phyloP scores from a whole-genome alignment of 2,888 invertebrate species.

The Spialia ferax region DNA sequence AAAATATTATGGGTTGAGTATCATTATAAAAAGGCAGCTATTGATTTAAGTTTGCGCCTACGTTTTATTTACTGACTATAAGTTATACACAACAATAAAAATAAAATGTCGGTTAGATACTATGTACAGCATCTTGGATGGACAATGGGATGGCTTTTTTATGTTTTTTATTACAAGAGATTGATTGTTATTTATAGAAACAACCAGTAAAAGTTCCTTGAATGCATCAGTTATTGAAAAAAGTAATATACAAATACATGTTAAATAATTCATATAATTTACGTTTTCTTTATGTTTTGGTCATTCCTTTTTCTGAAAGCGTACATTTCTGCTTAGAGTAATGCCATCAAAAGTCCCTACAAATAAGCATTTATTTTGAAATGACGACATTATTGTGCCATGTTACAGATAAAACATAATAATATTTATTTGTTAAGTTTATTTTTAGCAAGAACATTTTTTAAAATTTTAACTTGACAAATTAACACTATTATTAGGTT shows the following conservation, averaged over 20 bases:
- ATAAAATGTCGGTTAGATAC: too few relatives aligned
- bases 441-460: constrained; percentile 14
- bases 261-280: too few relatives aligned
- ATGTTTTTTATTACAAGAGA: too few relatives aligned
- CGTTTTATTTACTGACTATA: too few relatives aligned
- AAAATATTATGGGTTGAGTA: not conserved
- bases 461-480: constrained; percentile 10
- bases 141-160: too few relatives aligned
- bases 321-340: not conserved
- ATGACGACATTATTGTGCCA: constrained; percentile 33
- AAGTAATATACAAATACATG: too few relatives aligned
- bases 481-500: constrained; percentile 19
- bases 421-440: not conserved
- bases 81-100: too few relatives aligned
- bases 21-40: not conserved
- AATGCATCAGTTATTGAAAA: too few relatives aligned
- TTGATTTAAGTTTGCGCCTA: too few relatives aligned
- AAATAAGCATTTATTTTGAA: constrained; percentile 34
- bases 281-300: not conserved
- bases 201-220: too few relatives aligned
- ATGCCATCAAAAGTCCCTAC: constrained; percentile 16
- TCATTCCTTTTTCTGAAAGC: not conserved
- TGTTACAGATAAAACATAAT: constrained; percentile 17
- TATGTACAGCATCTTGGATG: too few relatives aligned
- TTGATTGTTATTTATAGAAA: too few relatives aligned